Conservation (phyloP, 1,140 invertebrate species). For the Eumaeus atala region DNA sequence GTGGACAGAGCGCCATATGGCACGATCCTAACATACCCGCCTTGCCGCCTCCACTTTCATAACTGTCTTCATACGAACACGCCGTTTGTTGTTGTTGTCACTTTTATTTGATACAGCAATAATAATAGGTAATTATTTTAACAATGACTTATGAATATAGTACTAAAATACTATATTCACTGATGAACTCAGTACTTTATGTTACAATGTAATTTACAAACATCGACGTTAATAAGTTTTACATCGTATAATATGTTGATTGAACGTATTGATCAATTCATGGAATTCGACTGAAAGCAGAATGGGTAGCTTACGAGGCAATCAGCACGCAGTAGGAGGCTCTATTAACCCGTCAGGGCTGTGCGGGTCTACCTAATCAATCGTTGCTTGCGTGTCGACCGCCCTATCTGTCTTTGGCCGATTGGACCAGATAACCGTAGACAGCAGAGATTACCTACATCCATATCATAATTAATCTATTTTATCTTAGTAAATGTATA, state of each 20-base stretch:
- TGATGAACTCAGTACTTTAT: not conserved
- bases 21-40: too few species aligned
- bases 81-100: too few species aligned
- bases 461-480: conserved; percentile 64
- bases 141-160: not conserved
- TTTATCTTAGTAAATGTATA: conserved; percentile 26
- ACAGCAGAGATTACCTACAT: conserved; percentile 45
- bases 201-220: conserved; percentile 8
- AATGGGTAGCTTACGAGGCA: conserved; percentile 60
- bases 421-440: conserved; percentile 56
- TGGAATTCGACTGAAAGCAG: conserved; percentile 48
- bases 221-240: conserved; percentile 12
- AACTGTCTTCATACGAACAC: too few species aligned
- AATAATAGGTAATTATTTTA: too few species aligned
- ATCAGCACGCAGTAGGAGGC: conserved; percentile 56
- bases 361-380: conserved; percentile 64
- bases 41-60: too few species aligned
- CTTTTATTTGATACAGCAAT: too few species aligned
- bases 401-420: conserved; percentile 63
- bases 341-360: conserved; percentile 65
- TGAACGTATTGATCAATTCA: conserved; percentile 46
- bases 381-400: conserved; percentile 65
- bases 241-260: conserved; percentile 17
- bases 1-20: too few species aligned
- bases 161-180: not conserved